Conservation (phyloP, 2,888 invertebrate genomes). For the Deilephila porcellus region DNA sequence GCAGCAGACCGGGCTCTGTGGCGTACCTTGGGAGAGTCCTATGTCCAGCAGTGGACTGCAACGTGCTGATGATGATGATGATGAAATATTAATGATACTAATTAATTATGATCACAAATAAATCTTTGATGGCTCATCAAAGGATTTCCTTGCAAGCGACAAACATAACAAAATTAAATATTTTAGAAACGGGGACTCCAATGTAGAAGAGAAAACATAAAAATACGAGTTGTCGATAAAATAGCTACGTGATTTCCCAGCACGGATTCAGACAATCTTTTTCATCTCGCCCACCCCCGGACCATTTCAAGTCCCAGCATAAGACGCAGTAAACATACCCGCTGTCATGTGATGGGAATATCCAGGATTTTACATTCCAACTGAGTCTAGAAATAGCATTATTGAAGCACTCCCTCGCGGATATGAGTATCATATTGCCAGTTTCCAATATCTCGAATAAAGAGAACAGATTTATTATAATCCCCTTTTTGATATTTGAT, state of each 20-base stretch:
- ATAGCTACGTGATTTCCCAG: conserved; percentile 76
- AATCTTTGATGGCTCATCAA: not conserved
- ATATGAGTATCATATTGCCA: conserved; percentile 54
- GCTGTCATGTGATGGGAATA: conserved; percentile 73
- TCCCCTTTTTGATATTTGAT: conserved; percentile 37
- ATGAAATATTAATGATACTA: too few relatives aligned
- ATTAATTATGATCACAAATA: not conserved
- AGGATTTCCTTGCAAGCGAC: not conserved
- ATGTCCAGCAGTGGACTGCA: too few relatives aligned
- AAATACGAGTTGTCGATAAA: conserved; percentile 70
- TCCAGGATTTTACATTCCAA: conserved; percentile 71
- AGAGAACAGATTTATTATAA: conserved; percentile 48
- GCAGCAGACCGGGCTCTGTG: too few relatives aligned
- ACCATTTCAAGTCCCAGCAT: conserved; percentile 49
- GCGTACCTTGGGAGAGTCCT: too few relatives aligned
- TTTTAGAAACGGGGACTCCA: conserved; percentile 42
- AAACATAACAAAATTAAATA: conserved; percentile 34
- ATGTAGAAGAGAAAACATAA: conserved; percentile 46
- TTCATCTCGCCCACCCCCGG: conserved; percentile 61
- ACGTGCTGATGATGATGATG: too few relatives aligned
- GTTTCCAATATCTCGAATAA: conserved; percentile 46
- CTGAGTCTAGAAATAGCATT: conserved; percentile 72
- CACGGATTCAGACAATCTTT: conserved; percentile 72
- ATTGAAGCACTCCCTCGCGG: conserved; percentile 60
- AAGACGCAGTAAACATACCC: conserved; percentile 68